Base-by-base conservation (phyloP, 2,113 vertebrate species). In the Entosphenus tridentatus region DNA sequence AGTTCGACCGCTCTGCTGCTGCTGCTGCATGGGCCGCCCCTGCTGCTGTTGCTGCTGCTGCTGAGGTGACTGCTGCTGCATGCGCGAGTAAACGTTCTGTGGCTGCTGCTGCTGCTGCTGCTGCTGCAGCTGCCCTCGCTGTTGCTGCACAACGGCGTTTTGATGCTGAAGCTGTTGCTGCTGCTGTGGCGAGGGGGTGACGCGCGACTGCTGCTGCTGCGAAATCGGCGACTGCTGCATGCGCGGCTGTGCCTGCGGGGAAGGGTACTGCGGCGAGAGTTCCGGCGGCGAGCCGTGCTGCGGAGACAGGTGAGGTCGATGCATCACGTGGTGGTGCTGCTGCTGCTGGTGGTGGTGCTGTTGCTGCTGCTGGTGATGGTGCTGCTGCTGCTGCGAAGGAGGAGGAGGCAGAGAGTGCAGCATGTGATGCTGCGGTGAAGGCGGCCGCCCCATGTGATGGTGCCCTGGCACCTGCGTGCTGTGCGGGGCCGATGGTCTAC, bases 391-490 rank as follows among this genome's bases (percentile, higher is more conserved):
- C n/a, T n/a, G 62, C 21, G 62, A 21, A 65, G 21, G 62, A 16
- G 8, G 62, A 65, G 62, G 62, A 16, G 62, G 62, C n/a, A 21
- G 62, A 65, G 62, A 65, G 62, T 65, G 62, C 62, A 65, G 21
- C 10, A 65, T 16, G 21, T n/a, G 8, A 21, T 65, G 62, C 62
- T 65, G 62, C 21, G 62, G 62, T 8, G 62, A 65, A 16, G 62
- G 62, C 62, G n/a, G 62, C n/a, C 21, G 62, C 62, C 62, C 21
- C 62, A 65, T 65, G 62, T 65, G 62, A 65, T 65, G 62, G 10
- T 39, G 39, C 39, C 5, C 39, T 39, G 39, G 39, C 39, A 39
- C 39, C 39, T 39, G 39, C 5, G 39, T 39, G 39, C 39, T 39
- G 39, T 39, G 39, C 39, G 39, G 39, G 39, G 39, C 39, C 6